Conservation (phyloP, 1,140 invertebrate species). For the Heterodera schachtii region DNA sequence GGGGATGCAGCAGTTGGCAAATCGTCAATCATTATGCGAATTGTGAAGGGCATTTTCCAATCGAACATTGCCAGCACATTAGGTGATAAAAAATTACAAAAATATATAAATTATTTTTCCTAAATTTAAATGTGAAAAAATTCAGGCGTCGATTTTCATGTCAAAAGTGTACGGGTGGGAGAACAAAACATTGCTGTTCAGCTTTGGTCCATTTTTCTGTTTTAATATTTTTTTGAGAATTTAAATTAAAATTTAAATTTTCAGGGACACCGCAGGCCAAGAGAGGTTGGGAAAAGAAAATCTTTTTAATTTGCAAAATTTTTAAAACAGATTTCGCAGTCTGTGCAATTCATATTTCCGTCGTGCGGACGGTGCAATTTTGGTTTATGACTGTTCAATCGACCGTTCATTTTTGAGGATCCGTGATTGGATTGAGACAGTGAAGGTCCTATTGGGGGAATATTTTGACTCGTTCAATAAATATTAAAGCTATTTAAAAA, state of each 20-base stretch:
- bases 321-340: slow-evolving; percentile 53
- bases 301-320: slow-evolving; percentile 19
- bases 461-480: too few relatives aligned
- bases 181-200: slow-evolving; percentile 72
- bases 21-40: slow-evolving; percentile 73
- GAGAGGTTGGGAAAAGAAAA: slow-evolving; percentile 66
- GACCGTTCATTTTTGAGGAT: slow-evolving; percentile 55
- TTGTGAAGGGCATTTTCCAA: slow-evolving; percentile 72
- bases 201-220: slow-evolving; percentile 67
- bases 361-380: slow-evolving; percentile 59
- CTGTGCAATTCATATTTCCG: slow-evolving; percentile 63
- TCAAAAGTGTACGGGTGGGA: slow-evolving; percentile 73
- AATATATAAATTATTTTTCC: slow-evolving; percentile 12
- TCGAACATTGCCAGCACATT: slow-evolving; percentile 72
- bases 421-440: slow-evolving; percentile 61
- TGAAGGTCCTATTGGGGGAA: slow-evolving; percentile 38
- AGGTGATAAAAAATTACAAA: slow-evolving; percentile 67
- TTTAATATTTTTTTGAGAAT: slow-evolving; percentile 8
- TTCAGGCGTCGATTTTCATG: slow-evolving; percentile 74
- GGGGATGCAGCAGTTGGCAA: slow-evolving; percentile 76
- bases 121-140: slow-evolving; percentile 11
- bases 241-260: slow-evolving; percentile 28
- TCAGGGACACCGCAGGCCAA: slow-evolving; percentile 72
- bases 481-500: too few relatives aligned
- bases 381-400: slow-evolving; percentile 59